Evolutionary conservation across 2,113 vertebrate genomes (phyloP).

Genomic region (Protomyctophum bolini): DNA sequence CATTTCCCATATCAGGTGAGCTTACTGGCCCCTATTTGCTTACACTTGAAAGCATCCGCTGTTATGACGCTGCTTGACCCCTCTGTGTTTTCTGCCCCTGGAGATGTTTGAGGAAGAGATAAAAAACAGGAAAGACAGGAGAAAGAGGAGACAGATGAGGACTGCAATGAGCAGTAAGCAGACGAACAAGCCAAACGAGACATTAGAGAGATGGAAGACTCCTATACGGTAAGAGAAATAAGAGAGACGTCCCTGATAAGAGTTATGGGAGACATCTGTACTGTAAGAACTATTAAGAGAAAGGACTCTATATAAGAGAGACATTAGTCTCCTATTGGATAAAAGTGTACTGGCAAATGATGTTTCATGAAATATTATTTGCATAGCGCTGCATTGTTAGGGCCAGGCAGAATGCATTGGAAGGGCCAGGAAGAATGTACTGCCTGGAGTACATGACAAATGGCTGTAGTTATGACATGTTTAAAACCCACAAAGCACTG

Average conservation of each 20-base stretch:
- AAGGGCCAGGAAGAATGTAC: not conserved
- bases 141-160: conserved; percentile 29
- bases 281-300: not conserved
- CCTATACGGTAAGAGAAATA: too few species aligned
- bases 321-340: not conserved
- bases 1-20: conserved; percentile 14
- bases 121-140: conserved; percentile 15
- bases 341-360: not conserved
- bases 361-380: conserved; percentile 47
- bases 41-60: conserved; percentile 29
- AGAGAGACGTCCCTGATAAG: too few species aligned
- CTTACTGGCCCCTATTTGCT: conserved; percentile 11
- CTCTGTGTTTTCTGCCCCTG: conserved; percentile 41
- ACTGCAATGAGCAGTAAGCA: conserved; percentile 12
- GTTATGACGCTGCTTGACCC: conserved; percentile 32
- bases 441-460: conserved; percentile 44
- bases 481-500: conserved; percentile 55
- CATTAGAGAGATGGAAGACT: too few species aligned
- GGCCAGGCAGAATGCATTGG: too few species aligned
- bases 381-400: conserved; percentile 12
- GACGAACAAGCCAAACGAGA: too few species aligned
- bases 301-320: not conserved
- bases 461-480: conserved; percentile 54
- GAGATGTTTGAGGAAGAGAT: not conserved
- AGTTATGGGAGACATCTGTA: not conserved